Evolutionary conservation across 2,888 invertebrate genomes (phyloP).

Genomic region (Cerceris rybyensis): DNA sequence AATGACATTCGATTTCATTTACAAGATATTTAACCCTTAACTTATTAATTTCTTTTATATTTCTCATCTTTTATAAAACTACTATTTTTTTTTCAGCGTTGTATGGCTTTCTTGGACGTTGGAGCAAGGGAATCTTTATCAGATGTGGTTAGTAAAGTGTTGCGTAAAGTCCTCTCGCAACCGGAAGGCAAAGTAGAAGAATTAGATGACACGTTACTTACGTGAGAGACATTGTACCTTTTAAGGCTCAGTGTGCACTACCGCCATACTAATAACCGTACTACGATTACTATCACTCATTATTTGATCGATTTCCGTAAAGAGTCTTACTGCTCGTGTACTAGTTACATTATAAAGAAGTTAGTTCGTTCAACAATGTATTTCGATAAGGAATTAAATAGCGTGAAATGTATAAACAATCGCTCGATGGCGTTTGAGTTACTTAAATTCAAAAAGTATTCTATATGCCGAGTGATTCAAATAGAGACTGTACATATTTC

Average conservation of each 20-base stretch:
- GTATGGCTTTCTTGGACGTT: slow-evolving; percentile 89
- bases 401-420: slow-evolving; percentile 48
- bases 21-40: too few species aligned
- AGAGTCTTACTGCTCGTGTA: slow-evolving; percentile 53
- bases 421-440: slow-evolving; percentile 58
- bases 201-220: slow-evolving; percentile 94
- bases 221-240: slow-evolving; percentile 84
- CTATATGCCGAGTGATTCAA: slow-evolving; percentile 43
- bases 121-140: slow-evolving; percentile 94
- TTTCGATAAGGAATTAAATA: slow-evolving; percentile 66
- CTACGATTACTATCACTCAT: slow-evolving; percentile 44
- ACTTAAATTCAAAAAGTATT: slow-evolving; percentile 53
- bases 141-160: slow-evolving; percentile 94
- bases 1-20: too few species aligned
- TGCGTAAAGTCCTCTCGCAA: slow-evolving; percentile 90
- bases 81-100: slow-evolving; percentile 84
- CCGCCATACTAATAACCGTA: slow-evolving; percentile 52
- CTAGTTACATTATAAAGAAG: slow-evolving; percentile 55
- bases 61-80: background rate
- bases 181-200: slow-evolving; percentile 94
- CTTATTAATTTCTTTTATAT: too few species aligned
- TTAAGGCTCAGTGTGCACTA: slow-evolving; percentile 62
- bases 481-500: slow-evolving; percentile 41
- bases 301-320: slow-evolving; percentile 58
- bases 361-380: slow-evolving; percentile 63